Conservation (phyloP, 2,797 vertebrate species). For the Champsocephalus gunnari region DNA sequence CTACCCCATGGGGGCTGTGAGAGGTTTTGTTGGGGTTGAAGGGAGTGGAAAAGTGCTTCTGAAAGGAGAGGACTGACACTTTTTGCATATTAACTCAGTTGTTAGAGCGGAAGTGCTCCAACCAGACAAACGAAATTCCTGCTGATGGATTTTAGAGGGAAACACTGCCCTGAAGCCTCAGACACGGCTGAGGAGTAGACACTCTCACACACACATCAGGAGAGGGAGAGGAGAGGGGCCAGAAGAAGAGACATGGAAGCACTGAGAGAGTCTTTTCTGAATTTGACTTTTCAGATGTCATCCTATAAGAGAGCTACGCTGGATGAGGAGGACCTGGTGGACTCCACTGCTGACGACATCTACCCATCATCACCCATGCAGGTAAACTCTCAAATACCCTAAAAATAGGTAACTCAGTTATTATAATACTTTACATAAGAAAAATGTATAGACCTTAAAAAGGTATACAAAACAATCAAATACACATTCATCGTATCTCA, state of each 20-base stretch:
- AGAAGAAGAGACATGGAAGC: conserved; percentile 83
- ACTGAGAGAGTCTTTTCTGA: conserved; percentile 88
- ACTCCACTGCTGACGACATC: conserved; percentile 88
- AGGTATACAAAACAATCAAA: background rate
- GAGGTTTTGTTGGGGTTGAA: conserved; percentile 43
- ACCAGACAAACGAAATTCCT: conserved; percentile 49
- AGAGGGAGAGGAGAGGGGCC: conserved; percentile 25
- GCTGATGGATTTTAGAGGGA: conserved; percentile 67
- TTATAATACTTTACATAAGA: background rate
- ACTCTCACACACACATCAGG: conserved; percentile 19
- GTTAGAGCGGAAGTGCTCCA: conserved; percentile 28
- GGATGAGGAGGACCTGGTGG: conserved; percentile 95
- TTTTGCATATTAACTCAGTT: conserved; percentile 8
- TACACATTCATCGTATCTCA: too few species aligned
- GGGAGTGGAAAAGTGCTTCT: conserved; percentile 39
- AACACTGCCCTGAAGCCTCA: conserved; percentile 45
- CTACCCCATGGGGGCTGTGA: conserved; percentile 49
- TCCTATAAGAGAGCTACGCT: conserved; percentile 94
- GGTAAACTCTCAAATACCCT: conserved; percentile 77
- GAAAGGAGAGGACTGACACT: conserved; percentile 43
- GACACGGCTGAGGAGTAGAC: conserved; percentile 46
- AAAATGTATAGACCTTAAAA: background rate
- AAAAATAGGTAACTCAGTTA: background rate
- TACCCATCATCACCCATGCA: conserved; percentile 90
- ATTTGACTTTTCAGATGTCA: conserved; percentile 95